Evolutionary conservation across 2,113 vertebrate species (phyloP), one percentile per base, ranked within the genome.

Genomic region (Odocoileus hemionus): DNA sequence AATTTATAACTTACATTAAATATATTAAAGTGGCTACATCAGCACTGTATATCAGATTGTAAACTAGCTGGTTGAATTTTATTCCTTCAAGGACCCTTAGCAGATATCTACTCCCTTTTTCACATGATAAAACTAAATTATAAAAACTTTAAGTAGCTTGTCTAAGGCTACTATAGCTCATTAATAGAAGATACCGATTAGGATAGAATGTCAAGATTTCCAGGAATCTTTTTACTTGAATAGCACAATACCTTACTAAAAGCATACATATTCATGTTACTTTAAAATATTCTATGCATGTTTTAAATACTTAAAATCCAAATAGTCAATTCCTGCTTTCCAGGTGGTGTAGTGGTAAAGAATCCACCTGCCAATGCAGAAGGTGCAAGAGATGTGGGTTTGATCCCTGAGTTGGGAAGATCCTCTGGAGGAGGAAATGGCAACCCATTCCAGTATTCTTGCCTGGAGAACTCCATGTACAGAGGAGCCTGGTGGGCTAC

Each of bases 11-110:
- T 92, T 91, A 95, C 2, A 33, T 83, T 50, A 39, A 78, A 36
- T 36, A 55, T 45, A 7, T 91, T 83, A 87, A 94, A 52, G 57
- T 92, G 84, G 11, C 23, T 87, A n/a, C 33, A 57, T 87, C 52
- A 76, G 23, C 64, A 76, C 11, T 95, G 16, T 87, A 0, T 82
- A n/a, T 21, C 23, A 45, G 39, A 74, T 15, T 89, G 57, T 58
- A 92, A 96, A 55, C 11, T 57, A 87, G 57, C 45, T 96, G 83
- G 43, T 93, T 12, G 70, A 90, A 90, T 94, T 80, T 96, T 95
- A 80, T 79, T 92, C 76, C 61, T 86, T 4, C 36, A 91, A 91
- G n/a, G 14, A 11, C 17, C 7, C 21, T 76, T 79, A 79, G 47
- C 4, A 91, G 95, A 79, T 93, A 93, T 60, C 23, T 95, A 54